Conservation (phyloP, 2,113 vertebrate species). For the Clarias gariepinus region DNA sequence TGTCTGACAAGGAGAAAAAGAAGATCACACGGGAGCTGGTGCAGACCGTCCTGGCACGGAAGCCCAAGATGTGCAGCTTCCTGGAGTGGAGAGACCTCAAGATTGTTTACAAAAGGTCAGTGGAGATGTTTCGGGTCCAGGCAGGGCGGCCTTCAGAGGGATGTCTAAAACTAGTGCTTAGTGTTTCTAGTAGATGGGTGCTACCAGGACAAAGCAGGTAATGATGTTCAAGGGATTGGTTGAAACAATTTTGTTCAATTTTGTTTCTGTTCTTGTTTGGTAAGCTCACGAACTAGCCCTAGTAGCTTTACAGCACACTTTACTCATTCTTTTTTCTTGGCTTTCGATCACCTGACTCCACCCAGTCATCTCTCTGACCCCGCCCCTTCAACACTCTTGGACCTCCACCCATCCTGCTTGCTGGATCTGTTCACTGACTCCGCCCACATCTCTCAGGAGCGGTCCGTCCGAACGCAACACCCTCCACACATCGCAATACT, state of each 20-base stretch:
- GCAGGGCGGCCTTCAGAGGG: neutral
- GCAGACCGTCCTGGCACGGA: slow-evolving; percentile 92
- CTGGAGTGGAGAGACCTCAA: slow-evolving; percentile 87
- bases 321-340: neutral
- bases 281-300: neutral
- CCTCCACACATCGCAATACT: neutral
- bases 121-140: neutral
- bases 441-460: neutral
- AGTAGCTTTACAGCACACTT: neutral
- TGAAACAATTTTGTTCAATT: neutral
- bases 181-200: too few relatives aligned
- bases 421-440: neutral
- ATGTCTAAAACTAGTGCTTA: neutral
- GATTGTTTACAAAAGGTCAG: slow-evolving; percentile 95
- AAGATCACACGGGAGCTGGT: slow-evolving; percentile 98
- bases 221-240: neutral
- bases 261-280: neutral
- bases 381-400: neutral
- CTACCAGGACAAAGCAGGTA: neutral
- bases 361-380: neutral
- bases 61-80: slow-evolving; percentile 99
- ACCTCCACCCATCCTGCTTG: neutral
- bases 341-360: neutral
- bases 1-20: slow-evolving; percentile 98
- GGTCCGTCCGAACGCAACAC: neutral